Evolutionary conservation across 2,888 invertebrate genomes (phyloP).

Genomic region (Spodoptera picta): DNA sequence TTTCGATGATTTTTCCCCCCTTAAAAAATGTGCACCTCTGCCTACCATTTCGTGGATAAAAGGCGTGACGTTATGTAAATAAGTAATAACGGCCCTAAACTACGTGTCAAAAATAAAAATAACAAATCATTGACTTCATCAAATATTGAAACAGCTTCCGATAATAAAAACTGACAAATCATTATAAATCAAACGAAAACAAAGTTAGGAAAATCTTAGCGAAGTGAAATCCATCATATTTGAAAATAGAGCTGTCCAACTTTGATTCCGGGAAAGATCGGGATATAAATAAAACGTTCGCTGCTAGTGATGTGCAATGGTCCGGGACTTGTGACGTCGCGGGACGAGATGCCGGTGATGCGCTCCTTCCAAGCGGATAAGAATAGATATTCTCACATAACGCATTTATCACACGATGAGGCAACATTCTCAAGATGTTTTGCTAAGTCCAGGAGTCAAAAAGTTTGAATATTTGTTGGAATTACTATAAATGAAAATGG

Average conservation of each 20-base stretch:
- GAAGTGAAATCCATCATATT: slow-evolving; percentile 30
- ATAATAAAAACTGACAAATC: neutral
- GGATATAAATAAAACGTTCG: slow-evolving; percentile 38
- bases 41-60: too few relatives aligned
- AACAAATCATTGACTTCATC: too few relatives aligned
- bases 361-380: slow-evolving; percentile 9
- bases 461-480: too few relatives aligned
- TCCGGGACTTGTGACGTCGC: slow-evolving; percentile 2
- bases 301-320: slow-evolving; percentile 40
- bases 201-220: slow-evolving; percentile 9
- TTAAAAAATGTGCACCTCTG: too few relatives aligned
- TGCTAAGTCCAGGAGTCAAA: too few relatives aligned
- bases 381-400: slow-evolving; percentile 33
- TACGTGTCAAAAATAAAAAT: too few relatives aligned
- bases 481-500: too few relatives aligned
- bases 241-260: slow-evolving; percentile 46
- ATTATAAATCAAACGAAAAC: neutral
- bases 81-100: too few relatives aligned
- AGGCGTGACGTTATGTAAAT: too few relatives aligned
- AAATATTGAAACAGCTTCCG: too few relatives aligned
- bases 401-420: slow-evolving; percentile 2
- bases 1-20: too few relatives aligned
- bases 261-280: slow-evolving; percentile 35
- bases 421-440: neutral
- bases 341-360: slow-evolving; percentile 10